Evolutionary conservation across 1,140 invertebrate genomes (phyloP).

Genomic region (Cryptotermes secundus): DNA sequence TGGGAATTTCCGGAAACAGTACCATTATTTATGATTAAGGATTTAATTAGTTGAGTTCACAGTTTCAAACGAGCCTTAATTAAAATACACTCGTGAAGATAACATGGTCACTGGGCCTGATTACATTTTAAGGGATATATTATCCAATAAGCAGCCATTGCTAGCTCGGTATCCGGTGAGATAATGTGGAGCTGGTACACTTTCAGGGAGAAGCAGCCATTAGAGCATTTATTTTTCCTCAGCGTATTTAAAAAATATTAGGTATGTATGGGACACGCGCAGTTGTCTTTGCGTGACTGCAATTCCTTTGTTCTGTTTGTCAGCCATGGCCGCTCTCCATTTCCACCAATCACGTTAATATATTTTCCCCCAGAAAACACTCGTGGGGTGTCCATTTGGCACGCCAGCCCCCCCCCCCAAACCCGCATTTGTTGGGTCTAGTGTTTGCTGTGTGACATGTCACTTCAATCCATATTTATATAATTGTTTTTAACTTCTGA

Average conservation of each 20-base stretch:
- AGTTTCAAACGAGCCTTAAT: not conserved
- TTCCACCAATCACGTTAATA: slow-evolving; percentile 3
- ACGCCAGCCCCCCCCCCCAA: not conserved
- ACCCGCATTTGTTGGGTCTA: too few species aligned
- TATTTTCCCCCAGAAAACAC: not conserved
- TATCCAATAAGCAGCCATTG: not conserved
- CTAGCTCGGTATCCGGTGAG: not conserved
- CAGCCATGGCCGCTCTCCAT: not conserved
- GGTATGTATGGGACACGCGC: not conserved
- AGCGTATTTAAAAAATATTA: not conserved
- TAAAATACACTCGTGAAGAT: not conserved
- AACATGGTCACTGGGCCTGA: not conserved
- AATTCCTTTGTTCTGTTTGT: not conserved
- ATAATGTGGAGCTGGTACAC: not conserved
- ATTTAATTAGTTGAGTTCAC: not conserved
- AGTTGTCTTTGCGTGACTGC: not conserved
- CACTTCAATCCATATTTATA: not conserved
- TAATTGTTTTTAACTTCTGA: not conserved
- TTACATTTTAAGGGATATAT: not conserved
- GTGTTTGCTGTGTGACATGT: not conserved
- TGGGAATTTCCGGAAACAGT: not conserved
- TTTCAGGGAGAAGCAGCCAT: not conserved
- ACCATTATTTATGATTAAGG: not conserved
- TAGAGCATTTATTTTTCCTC: not conserved
- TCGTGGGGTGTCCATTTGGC: not conserved